Base-by-base conservation (phyloP, 2,113 vertebrate genomes). In the Pogona vitticeps region DNA sequence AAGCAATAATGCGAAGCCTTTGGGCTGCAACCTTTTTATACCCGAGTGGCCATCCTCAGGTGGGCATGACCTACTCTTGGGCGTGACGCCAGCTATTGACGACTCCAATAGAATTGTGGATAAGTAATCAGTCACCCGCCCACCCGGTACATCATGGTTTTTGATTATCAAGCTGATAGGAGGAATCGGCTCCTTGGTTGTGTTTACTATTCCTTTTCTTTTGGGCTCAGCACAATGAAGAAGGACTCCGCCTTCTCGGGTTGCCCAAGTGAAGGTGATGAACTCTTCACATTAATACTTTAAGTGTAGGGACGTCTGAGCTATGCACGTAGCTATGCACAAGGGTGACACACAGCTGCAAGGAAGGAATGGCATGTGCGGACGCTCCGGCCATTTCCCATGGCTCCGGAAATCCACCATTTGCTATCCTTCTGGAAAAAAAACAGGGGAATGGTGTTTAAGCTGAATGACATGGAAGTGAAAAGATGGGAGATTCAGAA, bases 241-340 rank as follows among this genome's bases (percentile, higher is more conserved):
- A 56, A 61, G 7, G 40, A 21, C 85, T 52, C 85, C 85, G 61
- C 85, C 85, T 68, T 38, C 46, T 31, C 2, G 33, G n/a, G 58
- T 31, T 86, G 80, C 31, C 78, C 42, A 63, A 81, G 73, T 15
- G 0, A 9, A 80, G 6, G 31, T 75, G 42, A 81, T 81, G 58
- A 75, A 86, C 40, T 81, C 15, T 65, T 75, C 21, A 68, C 58
- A 58, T 75, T 81, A 81, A 86, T 86, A 75, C 70, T 20, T 65
- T 86, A 86, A 86, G 42, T 86, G n/a, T 23, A 58, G 52, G 70
- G 68, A 12, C 63, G 71, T 33, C 42, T 42, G 10, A 21, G 8
- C 23, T 18, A 36, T 14, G 67, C 38, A 65, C 38, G 26, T 61
- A 20, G 40, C 20, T 9, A 28, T 42, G 78, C 61, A 80, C 75